These are phyloP conservation scores for Xanthorhoe spadicearia DNA, from an alignment of 2,888 invertebrate species.

Conservation along the genomic window DNA sequence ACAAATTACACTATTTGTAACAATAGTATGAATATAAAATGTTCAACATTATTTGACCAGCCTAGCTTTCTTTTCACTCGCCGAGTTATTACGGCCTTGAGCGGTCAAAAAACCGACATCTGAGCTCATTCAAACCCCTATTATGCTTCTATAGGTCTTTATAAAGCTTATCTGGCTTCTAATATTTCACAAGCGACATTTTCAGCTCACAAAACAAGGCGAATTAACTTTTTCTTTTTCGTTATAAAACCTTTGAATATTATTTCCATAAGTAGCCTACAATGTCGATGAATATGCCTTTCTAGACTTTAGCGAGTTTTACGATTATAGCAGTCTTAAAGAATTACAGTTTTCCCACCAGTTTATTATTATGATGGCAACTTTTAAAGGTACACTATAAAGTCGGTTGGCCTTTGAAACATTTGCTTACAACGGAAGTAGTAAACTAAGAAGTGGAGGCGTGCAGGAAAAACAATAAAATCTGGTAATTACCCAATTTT, in stretches of 20 bases:
- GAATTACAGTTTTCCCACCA: constrained; percentile 5
- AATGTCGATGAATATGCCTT: constrained; percentile 8
- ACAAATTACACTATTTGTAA: no score
- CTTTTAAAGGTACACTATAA: constrained; percentile 16
- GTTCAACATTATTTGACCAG: no score
- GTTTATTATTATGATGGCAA: constrained; percentile 7
- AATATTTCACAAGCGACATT: background rate
- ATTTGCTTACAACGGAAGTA: constrained; percentile 14
- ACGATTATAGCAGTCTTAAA: constrained; percentile 11
- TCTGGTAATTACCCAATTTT: constrained; percentile 12
- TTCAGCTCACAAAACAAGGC: background rate
- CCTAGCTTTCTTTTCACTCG: no score
- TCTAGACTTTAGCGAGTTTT: constrained; percentile 22
- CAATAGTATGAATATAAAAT: no score
- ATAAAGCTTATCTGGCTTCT: background rate
- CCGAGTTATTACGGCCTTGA: background rate
- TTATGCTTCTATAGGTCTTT: background rate
- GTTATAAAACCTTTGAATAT: constrained; percentile 10
- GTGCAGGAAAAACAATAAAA: constrained; percentile 7
- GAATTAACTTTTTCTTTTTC: background rate
- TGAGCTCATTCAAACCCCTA: background rate
- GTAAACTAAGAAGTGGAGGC: constrained; percentile 18
- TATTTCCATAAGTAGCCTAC: constrained; percentile 9
- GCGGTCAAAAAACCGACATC: background rate
- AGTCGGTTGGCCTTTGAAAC: constrained; percentile 14